These are phyloP conservation scores for Thalassophryne amazonica DNA, from an alignment of 2,797 vertebrate species.

Conservation along the genomic window DNA sequence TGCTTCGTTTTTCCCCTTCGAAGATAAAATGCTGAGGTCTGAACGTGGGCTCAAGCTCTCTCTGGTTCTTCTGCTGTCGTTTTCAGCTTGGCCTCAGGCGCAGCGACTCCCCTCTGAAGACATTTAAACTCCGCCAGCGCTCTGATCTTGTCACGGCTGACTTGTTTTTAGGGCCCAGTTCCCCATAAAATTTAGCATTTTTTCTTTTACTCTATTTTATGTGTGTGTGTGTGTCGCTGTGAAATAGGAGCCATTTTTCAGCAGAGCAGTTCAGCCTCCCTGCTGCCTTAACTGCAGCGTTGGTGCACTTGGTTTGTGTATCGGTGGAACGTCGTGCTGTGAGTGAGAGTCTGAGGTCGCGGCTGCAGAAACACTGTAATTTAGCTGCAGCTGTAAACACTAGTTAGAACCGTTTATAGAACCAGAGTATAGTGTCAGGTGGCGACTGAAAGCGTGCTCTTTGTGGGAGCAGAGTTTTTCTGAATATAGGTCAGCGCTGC, in stretches of 20 bases:
- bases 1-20: background rate
- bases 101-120: background rate
- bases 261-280: background rate
- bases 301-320: background rate
- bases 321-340: background rate
- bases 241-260: background rate
- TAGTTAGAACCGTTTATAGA: slow-evolving; percentile 65
- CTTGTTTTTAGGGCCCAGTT: background rate
- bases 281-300: background rate
- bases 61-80: slow-evolving; percentile 9
- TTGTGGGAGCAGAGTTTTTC: slow-evolving; percentile 1
- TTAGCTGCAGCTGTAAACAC: slow-evolving; percentile 57
- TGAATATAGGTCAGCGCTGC: slow-evolving; percentile 24
- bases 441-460: slow-evolving; percentile 30
- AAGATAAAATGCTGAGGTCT: slow-evolving; percentile 13
- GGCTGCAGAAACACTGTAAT: slow-evolving; percentile 55
- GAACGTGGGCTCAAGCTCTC: slow-evolving; percentile 5
- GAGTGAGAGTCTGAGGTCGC: slow-evolving; percentile 33
- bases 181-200: slow-evolving; percentile 1
- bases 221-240: background rate
- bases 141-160: background rate
- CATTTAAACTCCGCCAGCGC: background rate
- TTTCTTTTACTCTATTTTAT: background rate
- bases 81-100: slow-evolving; percentile 2
- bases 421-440: slow-evolving; percentile 57